Evolutionary conservation across 2,888 invertebrate genomes (phyloP).

Genomic region (Esperia sulphurella): DNA sequence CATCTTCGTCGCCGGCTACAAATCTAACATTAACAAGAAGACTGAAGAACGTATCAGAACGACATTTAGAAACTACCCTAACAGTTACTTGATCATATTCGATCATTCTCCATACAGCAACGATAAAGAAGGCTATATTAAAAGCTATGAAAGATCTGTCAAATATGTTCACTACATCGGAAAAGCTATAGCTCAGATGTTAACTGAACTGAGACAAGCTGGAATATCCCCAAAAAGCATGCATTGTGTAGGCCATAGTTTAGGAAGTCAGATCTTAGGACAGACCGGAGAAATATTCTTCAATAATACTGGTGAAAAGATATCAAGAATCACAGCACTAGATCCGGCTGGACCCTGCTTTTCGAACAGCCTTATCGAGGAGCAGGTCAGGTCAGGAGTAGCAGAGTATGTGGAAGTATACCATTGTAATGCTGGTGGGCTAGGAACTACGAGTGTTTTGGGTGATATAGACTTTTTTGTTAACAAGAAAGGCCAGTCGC

Average conservation of each 20-base stretch:
- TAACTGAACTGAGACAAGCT: conserved; percentile 37
- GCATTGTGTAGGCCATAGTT: conserved; percentile 66
- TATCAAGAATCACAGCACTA: conserved; percentile 56
- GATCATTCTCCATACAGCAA: conserved; percentile 67
- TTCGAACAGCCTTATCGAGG: conserved; percentile 49
- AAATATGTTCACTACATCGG: conserved; percentile 63
- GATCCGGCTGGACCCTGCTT: conserved; percentile 73
- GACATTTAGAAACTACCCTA: conserved; percentile 49
- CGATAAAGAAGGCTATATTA: conserved; percentile 46
- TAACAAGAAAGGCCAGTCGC: conserved; percentile 77
- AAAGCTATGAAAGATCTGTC: conserved; percentile 63
- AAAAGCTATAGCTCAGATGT: conserved; percentile 49
- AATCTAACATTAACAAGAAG: conserved; percentile 55
- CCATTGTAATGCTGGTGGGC: conserved; percentile 79
- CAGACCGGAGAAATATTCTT: conserved; percentile 50
- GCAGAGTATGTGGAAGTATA: conserved; percentile 80
- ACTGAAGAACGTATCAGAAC: conserved; percentile 54
- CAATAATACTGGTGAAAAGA: conserved; percentile 41
- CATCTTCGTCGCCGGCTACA: conserved; percentile 62
- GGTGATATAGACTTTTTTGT: conserved; percentile 80
- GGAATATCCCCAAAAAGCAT: conserved; percentile 52
- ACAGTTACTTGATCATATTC: conserved; percentile 63
- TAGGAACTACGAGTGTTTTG: conserved; percentile 69
- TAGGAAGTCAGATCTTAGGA: conserved; percentile 63
- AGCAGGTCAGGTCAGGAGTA: conserved; percentile 73